A percentile compares a stretch with the other conserved stretches of the same genome.
Conservation (phyloP, 2,888 invertebrate species). For the Platycnemis pennipes region DNA sequence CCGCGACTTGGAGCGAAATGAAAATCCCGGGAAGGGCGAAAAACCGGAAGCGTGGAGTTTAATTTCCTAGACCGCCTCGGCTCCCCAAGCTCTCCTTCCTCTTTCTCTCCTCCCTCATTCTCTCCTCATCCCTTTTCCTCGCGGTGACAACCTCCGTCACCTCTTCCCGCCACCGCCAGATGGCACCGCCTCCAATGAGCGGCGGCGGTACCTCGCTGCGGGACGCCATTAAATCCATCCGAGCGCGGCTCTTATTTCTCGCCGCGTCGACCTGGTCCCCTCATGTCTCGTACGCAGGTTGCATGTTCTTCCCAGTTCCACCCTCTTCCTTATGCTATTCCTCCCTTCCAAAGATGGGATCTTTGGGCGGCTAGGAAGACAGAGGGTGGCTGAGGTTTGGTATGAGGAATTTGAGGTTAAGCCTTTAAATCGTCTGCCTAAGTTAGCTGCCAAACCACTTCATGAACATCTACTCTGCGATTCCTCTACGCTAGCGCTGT, state of each 20-base stretch:
- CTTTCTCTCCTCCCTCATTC: neutral
- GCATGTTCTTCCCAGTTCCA: neutral
- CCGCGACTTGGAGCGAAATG: constrained; percentile 5
- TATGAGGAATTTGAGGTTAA: neutral
- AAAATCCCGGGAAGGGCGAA: constrained; percentile 37
- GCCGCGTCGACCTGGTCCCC: constrained; percentile 8
- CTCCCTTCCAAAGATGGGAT: neutral
- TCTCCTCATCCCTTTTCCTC: neutral
- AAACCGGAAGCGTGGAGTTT: constrained; percentile 40
- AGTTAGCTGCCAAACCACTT: too few species aligned
- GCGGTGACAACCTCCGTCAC: constrained; percentile 10
- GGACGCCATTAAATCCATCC: constrained; percentile 54
- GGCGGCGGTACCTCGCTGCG: constrained; percentile 28
- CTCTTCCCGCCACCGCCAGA: constrained; percentile 40
- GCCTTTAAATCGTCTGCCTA: too few species aligned
- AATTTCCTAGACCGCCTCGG: constrained; percentile 23
- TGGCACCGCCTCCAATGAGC: constrained; percentile 38
- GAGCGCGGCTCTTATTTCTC: constrained; percentile 39
- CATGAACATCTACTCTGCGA: too few species aligned
- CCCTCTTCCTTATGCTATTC: neutral
- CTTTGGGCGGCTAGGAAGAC: too few species aligned
- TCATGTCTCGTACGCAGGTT: neutral
- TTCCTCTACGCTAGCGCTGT: too few species aligned
- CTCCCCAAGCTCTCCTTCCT: neutral
- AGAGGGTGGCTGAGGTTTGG: neutral